Conservation (phyloP, 2,113 vertebrate species). For the Phaethornis superciliosus region DNA sequence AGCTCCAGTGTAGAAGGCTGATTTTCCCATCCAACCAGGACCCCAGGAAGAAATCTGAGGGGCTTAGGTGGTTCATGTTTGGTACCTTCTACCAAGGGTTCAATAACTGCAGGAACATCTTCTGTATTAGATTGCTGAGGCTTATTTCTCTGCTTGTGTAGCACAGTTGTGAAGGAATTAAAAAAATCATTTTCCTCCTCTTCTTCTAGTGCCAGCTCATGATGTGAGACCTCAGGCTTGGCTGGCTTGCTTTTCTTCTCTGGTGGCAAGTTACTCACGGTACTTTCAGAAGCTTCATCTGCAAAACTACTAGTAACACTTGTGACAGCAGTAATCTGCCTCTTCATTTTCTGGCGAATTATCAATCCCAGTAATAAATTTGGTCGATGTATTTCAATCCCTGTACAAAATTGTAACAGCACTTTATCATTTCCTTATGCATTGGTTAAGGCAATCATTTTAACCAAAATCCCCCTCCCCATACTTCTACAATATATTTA, state of each 20-base stretch:
- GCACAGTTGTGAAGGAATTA: slow-evolving; percentile 82
- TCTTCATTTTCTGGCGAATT: slow-evolving; percentile 93
- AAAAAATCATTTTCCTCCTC: slow-evolving; percentile 90
- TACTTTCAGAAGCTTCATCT: slow-evolving; percentile 79
- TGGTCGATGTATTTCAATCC: slow-evolving; percentile 90
- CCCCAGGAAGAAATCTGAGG: slow-evolving; percentile 94
- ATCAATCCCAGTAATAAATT: slow-evolving; percentile 94
- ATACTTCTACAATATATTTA: neutral
- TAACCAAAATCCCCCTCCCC: neutral
- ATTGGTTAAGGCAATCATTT: neutral
- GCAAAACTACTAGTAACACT: slow-evolving; percentile 68
- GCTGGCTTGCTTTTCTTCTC: slow-evolving; percentile 85
- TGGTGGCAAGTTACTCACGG: slow-evolving; percentile 72
- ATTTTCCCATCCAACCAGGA: slow-evolving; percentile 91
- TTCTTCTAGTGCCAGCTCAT: slow-evolving; percentile 68
- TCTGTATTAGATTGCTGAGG: slow-evolving; percentile 75
- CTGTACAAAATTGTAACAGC: slow-evolving; percentile 76
- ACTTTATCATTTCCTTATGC: neutral
- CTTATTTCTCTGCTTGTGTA: slow-evolving; percentile 85
- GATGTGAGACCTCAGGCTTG: slow-evolving; percentile 74
- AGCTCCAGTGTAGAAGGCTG: slow-evolving; percentile 84
- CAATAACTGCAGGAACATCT: slow-evolving; percentile 64
- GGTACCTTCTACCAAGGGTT: slow-evolving; percentile 75
- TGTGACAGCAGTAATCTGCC: slow-evolving; percentile 75
- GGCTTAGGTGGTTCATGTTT: slow-evolving; percentile 86